Evolutionary conservation across 2,888 invertebrate species (phyloP).

Genomic region (Desoria tigrina): DNA sequence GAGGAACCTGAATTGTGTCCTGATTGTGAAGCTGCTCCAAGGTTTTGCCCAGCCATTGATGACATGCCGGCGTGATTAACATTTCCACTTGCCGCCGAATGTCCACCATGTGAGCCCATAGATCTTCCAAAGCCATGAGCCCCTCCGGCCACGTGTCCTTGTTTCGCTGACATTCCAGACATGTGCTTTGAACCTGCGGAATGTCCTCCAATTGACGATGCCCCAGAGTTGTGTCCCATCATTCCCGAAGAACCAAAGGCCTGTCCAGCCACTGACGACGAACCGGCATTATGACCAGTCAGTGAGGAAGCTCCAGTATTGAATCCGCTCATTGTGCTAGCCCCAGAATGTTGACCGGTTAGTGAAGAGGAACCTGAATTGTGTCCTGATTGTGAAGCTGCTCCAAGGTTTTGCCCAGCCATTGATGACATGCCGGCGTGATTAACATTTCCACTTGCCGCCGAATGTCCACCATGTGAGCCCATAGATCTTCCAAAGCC

Average conservation of each 20-base stretch:
- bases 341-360: not conserved
- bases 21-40: not conserved
- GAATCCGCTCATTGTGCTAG: not conserved
- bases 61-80: not conserved
- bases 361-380: not conserved
- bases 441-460: no score
- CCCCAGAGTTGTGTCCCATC: not conserved
- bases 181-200: not conserved
- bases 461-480: no score
- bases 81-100: no score
- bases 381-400: not conserved
- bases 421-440: not conserved
- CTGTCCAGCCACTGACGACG: no score
- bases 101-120: not conserved
- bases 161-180: not conserved
- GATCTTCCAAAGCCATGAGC: no score
- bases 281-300: not conserved
- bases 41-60: not conserved
- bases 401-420: not conserved
- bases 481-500: no score
- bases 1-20: not conserved
- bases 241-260: not conserved
- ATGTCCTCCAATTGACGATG: slow-evolving; percentile 8
- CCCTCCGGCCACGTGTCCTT: not conserved
- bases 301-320: not conserved